Percentiles rank a stretch among this genome's conserved stretches.
These are phyloP conservation scores for Electrophaes corylata DNA, from an alignment of 2,888 invertebrate genomes.

Conservation along the genomic window DNA sequence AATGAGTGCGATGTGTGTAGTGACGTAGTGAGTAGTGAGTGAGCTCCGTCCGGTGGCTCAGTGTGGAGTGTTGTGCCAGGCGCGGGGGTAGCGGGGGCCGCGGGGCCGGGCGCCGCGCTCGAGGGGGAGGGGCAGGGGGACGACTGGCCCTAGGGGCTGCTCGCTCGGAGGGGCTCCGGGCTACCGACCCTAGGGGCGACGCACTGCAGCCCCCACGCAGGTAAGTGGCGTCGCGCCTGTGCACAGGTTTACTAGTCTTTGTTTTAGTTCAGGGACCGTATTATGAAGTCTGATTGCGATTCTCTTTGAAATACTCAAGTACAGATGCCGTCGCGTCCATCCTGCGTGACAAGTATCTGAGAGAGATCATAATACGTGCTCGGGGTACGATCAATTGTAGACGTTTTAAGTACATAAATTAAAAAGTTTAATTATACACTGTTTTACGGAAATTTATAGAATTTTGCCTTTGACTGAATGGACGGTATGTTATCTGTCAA, in stretches of 20 bases:
- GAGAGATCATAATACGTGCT: too few species aligned
- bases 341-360: too few species aligned
- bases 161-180: constrained; percentile 15
- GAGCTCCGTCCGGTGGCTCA: constrained; percentile 10
- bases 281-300: neutral
- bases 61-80: constrained; percentile 40
- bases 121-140: constrained; percentile 25
- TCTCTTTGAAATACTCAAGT: too few species aligned
- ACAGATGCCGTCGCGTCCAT: too few species aligned
- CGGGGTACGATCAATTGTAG: too few species aligned
- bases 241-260: constrained; percentile 8
- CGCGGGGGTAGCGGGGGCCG: constrained; percentile 36
- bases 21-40: constrained; percentile 4
- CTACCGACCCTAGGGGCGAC: neutral
- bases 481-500: too few species aligned
- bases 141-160: constrained; percentile 20
- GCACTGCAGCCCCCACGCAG: constrained; percentile 9
- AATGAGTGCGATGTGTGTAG: neutral
- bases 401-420: too few species aligned
- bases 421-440: too few species aligned
- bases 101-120: constrained; percentile 25
- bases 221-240: constrained; percentile 25
- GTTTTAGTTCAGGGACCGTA: neutral
- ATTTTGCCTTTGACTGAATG: too few species aligned
- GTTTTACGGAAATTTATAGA: too few species aligned